Base-by-base conservation (phyloP, 2,797 vertebrate species). In the Semotilus atromaculatus region DNA sequence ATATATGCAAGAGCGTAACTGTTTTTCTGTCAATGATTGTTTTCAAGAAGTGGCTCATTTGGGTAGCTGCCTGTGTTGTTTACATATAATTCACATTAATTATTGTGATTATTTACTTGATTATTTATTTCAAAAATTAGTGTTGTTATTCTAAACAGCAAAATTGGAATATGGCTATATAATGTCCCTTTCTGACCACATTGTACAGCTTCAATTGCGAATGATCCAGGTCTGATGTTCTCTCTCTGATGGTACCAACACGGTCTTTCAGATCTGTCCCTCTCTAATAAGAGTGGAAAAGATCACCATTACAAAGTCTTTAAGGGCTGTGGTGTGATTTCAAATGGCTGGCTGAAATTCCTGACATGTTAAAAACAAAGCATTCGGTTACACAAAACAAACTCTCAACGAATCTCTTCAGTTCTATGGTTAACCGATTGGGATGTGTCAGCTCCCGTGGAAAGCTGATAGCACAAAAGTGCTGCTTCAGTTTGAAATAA, bases 1-100 rank as follows among this genome's bases (percentile, higher is more conserved):
- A 93, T 90, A 90, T 92, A 88, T 88, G 88, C 83, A 90, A 90
- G 90, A 90, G 88, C 90, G 90, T 88, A 81, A 77, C 84, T 88
- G 85, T 87, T 89, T 88, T 90, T 91, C 48, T 45, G 45, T 64
- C 72, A 75, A 36, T 82, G 70, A 82, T 82, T 85, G 86, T 77
- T 77, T 72, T 73, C 29, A 51, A 68, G 51, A 55, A 38, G 36
- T 71, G 80, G 19, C 68, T 67, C 29, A 51, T 80, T 36, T 84
- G 70, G 81, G 84, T 87, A 89, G 84, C 86, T 89, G 86, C 86
- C 84, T 64, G 53, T 81, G 34, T 67, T 45, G 60, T 77, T 43
- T 64, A 81, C 43, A 66, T 45, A 73, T 26, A 43, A 55, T 36
- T 53, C 70, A 72, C 34, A 64, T 40, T 58, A 31, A 26, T 74